These are phyloP conservation scores for Talpa occidentalis DNA, from an alignment of 2,113 vertebrate genomes.

Conservation along the genomic window DNA sequence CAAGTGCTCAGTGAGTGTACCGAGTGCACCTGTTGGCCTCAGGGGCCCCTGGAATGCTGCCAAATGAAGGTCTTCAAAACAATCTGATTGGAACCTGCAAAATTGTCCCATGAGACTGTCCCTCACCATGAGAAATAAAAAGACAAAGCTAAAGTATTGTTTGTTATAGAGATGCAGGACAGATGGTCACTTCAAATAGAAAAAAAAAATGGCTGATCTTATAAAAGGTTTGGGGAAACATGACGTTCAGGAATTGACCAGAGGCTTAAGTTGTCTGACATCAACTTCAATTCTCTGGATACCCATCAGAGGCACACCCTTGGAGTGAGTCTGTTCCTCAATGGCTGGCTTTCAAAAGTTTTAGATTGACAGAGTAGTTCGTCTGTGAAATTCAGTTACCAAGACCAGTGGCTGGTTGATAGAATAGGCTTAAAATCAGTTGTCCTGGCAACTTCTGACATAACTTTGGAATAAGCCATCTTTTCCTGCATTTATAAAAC, in stretches of 20 bases:
- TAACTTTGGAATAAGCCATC: not conserved
- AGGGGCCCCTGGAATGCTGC: not conserved
- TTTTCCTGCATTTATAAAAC: not conserved
- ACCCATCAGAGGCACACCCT: not conserved
- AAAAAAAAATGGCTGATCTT: not conserved
- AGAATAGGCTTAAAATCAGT: slow-evolving; percentile 11
- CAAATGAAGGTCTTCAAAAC: not conserved
- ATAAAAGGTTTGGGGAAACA: not conserved
- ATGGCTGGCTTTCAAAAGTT: not conserved
- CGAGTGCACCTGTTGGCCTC: not conserved
- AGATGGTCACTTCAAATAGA: not conserved
- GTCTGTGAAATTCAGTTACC: not conserved
- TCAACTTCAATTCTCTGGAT: not conserved
- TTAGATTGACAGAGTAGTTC: not conserved
- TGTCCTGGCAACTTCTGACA: not conserved
- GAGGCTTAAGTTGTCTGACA: not conserved
- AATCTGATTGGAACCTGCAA: not conserved
- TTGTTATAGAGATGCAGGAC: not conserved
- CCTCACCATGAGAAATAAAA: slow-evolving; percentile 41
- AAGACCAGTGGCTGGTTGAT: not conserved
- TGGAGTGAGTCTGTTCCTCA: not conserved
- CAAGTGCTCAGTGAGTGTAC: not conserved
- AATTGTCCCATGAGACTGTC: slow-evolving; percentile 22
- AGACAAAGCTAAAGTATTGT: slow-evolving; percentile 31
- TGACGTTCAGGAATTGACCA: not conserved